Base-by-base conservation (phyloP, 2,888 invertebrate species). In the Sympetrum striolatum region DNA sequence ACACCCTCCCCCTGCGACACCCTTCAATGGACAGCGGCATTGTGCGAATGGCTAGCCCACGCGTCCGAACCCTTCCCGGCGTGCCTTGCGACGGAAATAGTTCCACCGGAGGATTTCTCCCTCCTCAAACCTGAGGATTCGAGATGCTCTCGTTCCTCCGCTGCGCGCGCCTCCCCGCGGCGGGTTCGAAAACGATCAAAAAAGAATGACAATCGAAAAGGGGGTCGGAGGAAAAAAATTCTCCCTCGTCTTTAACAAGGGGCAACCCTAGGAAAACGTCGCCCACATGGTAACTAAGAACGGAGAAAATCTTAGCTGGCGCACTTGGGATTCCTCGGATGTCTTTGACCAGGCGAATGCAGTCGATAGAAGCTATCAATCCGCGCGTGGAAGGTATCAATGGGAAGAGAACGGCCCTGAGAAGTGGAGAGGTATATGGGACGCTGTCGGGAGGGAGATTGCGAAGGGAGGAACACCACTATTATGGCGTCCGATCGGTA, bases 11-110 rank as follows among this genome's bases (percentile, higher is more conserved):
- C 58, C 15, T 58, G 58, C 35, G 58, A 86, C 64, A 86, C 86
- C 86, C 86, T 86, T 86, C 86, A 86, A 86, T 86, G 86, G 86
- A 86, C 86, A 86, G 60, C 60, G 86, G 64, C 60, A 86, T 86
- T 60, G 86, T 60, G 86, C 86, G 86, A 86, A 86, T 86, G 86
- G 60, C 35, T 86, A 86, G n/a, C 60, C 86, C 86, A 60, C 58
- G 60, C 60, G 60, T 86, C 60, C 8, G n/a, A 37, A 31, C 60
- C 86, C 60, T 60, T 86, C n/a, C 86, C 86, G 60, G 86, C 60
- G 60, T 64, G 60, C 86, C 86, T 86, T 31, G 86, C 60, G 86
- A 86, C 86, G 86, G 86, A 86, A 86, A 86, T 86, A 86, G 86
- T 86, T 86, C 53, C 37, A 64, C 37, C 58, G 73, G 86, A 60